These are phyloP conservation scores for Chionis minor DNA, from an alignment of 2,113 vertebrate species.

Conservation along the genomic window DNA sequence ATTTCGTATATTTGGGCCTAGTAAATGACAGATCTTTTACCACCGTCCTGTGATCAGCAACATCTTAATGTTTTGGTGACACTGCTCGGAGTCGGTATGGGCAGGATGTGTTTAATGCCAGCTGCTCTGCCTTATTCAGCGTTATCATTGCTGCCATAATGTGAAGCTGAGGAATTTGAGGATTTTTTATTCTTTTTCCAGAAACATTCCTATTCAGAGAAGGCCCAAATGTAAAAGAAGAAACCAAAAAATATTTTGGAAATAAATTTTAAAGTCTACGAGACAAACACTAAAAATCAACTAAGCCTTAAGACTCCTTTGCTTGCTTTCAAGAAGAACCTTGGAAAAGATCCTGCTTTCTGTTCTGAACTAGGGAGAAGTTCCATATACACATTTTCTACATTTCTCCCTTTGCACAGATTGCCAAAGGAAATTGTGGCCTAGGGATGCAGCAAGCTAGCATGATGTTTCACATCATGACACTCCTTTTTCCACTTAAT, in stretches of 20 bases:
- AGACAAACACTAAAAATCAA: neutral
- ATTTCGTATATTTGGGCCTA: neutral
- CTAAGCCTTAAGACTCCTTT: neutral
- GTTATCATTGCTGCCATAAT: neutral
- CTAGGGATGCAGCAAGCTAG: neutral
- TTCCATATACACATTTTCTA: neutral
- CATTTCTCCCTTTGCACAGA: neutral
- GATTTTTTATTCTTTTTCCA: neutral
- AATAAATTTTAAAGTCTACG: neutral
- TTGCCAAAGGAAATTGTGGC: neutral
- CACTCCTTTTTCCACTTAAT: neutral
- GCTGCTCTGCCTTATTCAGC: neutral
- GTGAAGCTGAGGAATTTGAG: neutral
- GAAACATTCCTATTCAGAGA: neutral
- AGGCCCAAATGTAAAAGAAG: neutral
- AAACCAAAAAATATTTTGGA: neutral
- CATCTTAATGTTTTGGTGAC: neutral
- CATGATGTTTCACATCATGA: neutral
- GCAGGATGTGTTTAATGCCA: neutral
- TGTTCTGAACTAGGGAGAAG: neutral
- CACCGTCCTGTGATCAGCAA: neutral
- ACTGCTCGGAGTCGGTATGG: rapidly evolving
- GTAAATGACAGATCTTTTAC: neutral
- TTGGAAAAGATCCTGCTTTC: neutral
- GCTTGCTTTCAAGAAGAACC: neutral